phyloP scores from a whole-genome alignment of 1,140 invertebrate species.

The Hyposmocoma kahamanoa region DNA sequence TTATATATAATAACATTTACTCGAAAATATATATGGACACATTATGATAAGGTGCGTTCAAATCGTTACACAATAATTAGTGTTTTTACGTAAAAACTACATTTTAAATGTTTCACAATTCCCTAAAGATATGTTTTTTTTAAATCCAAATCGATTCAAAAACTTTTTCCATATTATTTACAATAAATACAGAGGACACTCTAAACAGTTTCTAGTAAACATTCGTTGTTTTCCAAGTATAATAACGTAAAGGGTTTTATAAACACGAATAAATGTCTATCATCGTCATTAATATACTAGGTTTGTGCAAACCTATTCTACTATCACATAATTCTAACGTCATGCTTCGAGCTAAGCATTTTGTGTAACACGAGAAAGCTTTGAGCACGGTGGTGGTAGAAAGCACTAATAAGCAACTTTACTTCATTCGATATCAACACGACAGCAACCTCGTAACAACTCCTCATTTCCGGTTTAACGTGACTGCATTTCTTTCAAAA shows the following conservation, averaged over 20 bases:
- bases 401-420: constrained; percentile 22
- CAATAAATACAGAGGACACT: neutral
- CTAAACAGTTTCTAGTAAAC: constrained; percentile 24
- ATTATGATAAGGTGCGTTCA: neutral
- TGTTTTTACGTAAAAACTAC: neutral
- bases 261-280: too few relatives aligned
- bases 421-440: neutral
- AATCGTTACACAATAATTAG: too few relatives aligned
- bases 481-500: too few relatives aligned
- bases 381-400: constrained; percentile 15
- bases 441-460: neutral
- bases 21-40: neutral
- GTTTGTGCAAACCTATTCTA: neutral
- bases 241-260: too few relatives aligned
- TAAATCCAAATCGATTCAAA: too few relatives aligned
- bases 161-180: neutral
- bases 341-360: neutral
- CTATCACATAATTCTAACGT: constrained; percentile 2
- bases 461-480: too few relatives aligned
- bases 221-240: constrained; percentile 31
- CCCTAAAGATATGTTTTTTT: neutral
- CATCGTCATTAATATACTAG: too few relatives aligned
- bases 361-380: neutral
- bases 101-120: neutral
- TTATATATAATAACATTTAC: neutral